Conservation (phyloP, 2,888 invertebrate species). For the Copidosoma aretas region DNA sequence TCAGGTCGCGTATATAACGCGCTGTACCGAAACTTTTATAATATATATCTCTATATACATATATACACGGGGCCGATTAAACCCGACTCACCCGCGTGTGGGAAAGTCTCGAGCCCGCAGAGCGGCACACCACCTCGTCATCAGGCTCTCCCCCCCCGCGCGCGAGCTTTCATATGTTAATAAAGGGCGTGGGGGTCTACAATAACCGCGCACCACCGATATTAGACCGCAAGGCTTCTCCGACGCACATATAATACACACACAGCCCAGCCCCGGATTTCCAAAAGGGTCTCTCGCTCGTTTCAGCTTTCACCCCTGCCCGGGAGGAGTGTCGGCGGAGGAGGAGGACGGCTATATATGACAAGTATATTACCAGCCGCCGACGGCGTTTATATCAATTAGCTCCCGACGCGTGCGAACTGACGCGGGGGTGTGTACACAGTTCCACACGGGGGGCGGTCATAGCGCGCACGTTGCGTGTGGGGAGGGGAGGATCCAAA, state of each 20-base stretch:
- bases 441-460: background rate
- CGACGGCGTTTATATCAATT: slow-evolving; percentile 61
- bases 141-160: background rate
- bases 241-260: too few relatives aligned
- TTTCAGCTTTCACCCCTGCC: slow-evolving; percentile 21
- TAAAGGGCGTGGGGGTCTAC: slow-evolving; percentile 39
- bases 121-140: background rate
- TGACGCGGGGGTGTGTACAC: slow-evolving; percentile 49
- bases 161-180: slow-evolving; percentile 51
- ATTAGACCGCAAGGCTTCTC: slow-evolving; percentile 47
- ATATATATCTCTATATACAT: too few relatives aligned
- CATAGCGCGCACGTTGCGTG: background rate
- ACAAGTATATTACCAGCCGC: slow-evolving; percentile 60
- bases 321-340: too few relatives aligned
- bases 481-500: background rate
- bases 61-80: too few relatives aligned
- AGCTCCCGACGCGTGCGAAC: slow-evolving; percentile 58
- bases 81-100: background rate
- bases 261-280: too few relatives aligned
- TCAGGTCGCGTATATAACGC: too few relatives aligned
- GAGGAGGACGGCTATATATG: slow-evolving; percentile 52
- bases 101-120: background rate
- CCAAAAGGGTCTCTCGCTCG: slow-evolving; percentile 9
- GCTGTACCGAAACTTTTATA: too few relatives aligned
- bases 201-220: slow-evolving; percentile 15